A percentile compares a stretch with the other conserved stretches of the same genome.
Conservation (phyloP, 2,797 vertebrate genomes). For the Intellagama lesueurii region DNA sequence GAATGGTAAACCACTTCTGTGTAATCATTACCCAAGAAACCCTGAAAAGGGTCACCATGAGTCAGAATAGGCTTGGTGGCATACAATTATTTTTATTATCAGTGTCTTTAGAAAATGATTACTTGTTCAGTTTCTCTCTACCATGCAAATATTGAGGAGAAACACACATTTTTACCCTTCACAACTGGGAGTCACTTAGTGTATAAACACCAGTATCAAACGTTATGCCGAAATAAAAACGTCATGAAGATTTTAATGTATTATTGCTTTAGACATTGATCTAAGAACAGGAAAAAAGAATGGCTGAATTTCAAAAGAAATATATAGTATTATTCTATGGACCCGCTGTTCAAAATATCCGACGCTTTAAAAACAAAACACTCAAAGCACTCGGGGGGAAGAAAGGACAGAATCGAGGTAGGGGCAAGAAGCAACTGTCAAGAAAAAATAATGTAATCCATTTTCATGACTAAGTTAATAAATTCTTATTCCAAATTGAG, state of each 20-base stretch:
- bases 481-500: background rate
- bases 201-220: background rate
- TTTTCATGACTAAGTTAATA: background rate
- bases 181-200: background rate
- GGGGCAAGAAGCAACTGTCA: background rate
- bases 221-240: background rate
- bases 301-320: conserved; percentile 1
- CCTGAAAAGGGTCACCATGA: too few species aligned
- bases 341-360: background rate
- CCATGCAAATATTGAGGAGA: background rate
- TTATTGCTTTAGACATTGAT: background rate
- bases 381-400: background rate
- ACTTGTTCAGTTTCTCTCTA: background rate
- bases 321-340: background rate
- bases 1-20: too few species aligned
- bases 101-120: too few species aligned
- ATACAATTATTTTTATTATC: too few species aligned
- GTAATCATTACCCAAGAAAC: too few species aligned
- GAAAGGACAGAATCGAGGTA: background rate
- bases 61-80: background rate
- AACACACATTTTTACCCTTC: conserved; percentile 1
- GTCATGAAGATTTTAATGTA: background rate
- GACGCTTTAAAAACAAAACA: background rate
- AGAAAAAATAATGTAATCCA: background rate
- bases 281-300: background rate